Base-by-base conservation (phyloP, 1,140 invertebrate genomes). In the Zaprionus nigranus region DNA sequence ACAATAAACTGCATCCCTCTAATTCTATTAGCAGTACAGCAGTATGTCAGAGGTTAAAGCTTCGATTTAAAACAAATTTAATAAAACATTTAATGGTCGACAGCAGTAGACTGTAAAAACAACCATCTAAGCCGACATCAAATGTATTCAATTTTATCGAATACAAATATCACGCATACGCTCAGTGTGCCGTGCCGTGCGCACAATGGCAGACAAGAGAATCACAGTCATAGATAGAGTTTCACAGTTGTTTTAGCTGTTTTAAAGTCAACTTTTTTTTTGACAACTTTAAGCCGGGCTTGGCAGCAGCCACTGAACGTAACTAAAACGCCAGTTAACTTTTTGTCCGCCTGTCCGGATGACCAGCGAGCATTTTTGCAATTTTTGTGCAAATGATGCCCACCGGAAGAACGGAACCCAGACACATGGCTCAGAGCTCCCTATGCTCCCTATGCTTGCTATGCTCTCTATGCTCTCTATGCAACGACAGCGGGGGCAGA, bases 351-450 rank as follows among this genome's bases (percentile, higher is more conserved):
- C 22, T 43, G 61, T 60, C 36, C 75, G 66, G 63, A 75, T 66
- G 74, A 75, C 70, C 69, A 60, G 53, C 65, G 61, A 62, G 60
- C 65, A 81, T 81, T 80, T 82, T 83, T 84, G 84, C 71, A 88
- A 81, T 87, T 87, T 79, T 84, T 88, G 84, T 87, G 84, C 84
- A 87, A 87, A 87, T 87, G 67, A 87, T 87, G 78, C 84, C 84
- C 84, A 84, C 78, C 78, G 84, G 84, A 88, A 87, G 71, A 65
- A 56, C 64, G 51, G 63, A 79, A 84, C 81, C 71, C 84, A 87
- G 81, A 78, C 84, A 81, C 84, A 87, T 83, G 84, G 77, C 84
- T 87, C 74, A 83, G 43, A 74, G 70, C 73, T 40, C 56, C 56
- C 78, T 60, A 65, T 56, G 17, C 36, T 38, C 56, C 56, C 78